Conservation (phyloP, 2,888 invertebrate species). For the Vanessa cardui region DNA sequence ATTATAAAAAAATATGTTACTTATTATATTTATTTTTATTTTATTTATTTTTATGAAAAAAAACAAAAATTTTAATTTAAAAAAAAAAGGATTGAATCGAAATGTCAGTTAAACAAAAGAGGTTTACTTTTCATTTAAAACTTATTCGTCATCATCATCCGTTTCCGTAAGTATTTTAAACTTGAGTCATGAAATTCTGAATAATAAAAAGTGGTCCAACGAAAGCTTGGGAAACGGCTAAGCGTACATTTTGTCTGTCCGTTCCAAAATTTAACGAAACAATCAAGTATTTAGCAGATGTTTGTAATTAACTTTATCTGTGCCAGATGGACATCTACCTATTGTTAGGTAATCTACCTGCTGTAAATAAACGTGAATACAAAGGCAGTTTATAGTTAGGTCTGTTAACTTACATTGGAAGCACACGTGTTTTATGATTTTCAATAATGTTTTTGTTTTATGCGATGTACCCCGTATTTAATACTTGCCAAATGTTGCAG, state of each 20-base stretch:
- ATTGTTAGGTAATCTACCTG: conserved; percentile 41
- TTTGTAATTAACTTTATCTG: conserved; percentile 31
- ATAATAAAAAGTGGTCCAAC: conserved; percentile 26
- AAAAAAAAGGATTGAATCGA: too few species aligned
- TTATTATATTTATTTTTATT: too few species aligned
- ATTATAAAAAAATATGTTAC: too few species aligned
- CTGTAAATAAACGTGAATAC: conserved; percentile 19
- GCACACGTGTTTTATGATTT: conserved; percentile 37
- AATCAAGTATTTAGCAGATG: conserved; percentile 29
- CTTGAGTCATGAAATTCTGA: conserved; percentile 24
- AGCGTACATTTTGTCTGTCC: neutral
- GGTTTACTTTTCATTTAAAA: neutral
- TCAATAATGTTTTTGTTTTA: conserved; percentile 10
- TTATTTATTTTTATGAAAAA: too few species aligned
- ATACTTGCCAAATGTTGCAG: conserved; percentile 25
- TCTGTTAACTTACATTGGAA: conserved; percentile 25
- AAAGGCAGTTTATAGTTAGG: conserved; percentile 22
- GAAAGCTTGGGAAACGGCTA: conserved; percentile 16
- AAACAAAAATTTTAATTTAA: too few species aligned
- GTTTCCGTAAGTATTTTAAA: conserved; percentile 20
- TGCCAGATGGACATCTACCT: conserved; percentile 28
- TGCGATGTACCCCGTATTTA: conserved; percentile 1
- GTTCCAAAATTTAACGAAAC: neutral
- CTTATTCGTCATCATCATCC: conserved; percentile 9
- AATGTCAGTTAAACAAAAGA: too few species aligned